These are phyloP conservation scores for Tetragonula carbonaria DNA, from an alignment of 2,888 invertebrate genomes.

Conservation along the genomic window DNA sequence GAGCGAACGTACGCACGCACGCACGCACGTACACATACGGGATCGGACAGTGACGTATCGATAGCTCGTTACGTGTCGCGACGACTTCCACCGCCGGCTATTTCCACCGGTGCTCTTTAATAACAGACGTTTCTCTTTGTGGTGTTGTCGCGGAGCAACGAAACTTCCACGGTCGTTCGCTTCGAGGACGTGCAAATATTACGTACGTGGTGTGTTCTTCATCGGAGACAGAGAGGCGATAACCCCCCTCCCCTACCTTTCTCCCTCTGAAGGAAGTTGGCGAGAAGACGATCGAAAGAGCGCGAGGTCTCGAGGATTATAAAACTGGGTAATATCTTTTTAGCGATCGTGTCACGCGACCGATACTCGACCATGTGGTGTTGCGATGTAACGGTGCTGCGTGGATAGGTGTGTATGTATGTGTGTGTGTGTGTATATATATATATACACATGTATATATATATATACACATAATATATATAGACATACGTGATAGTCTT, in stretches of 20 bases:
- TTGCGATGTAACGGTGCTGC: constrained; percentile 57
- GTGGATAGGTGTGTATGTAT: constrained; percentile 19
- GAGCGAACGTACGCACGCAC: background rate
- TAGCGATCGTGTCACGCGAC: constrained; percentile 51
- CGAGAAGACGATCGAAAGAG: constrained; percentile 32
- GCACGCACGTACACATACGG: background rate
- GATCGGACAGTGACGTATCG: constrained; percentile 17
- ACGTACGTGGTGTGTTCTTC: too few species aligned
- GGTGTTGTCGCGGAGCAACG: constrained; percentile 9
- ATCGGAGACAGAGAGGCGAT: too few species aligned
- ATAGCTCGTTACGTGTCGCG: constrained; percentile 10
- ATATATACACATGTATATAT: too few species aligned
- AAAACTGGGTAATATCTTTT: constrained; percentile 51
- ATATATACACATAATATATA: background rate
- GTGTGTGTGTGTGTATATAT: too few species aligned
- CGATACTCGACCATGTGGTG: constrained; percentile 54
- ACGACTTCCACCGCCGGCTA: constrained; percentile 30
- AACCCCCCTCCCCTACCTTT: too few species aligned
- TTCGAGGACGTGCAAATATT: background rate
- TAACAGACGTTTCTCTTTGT: constrained; percentile 26
- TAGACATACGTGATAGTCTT: background rate
- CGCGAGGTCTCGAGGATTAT: constrained; percentile 18
- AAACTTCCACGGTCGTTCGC: background rate
- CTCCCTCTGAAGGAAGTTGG: background rate
- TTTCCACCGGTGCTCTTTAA: constrained; percentile 1